phyloP scores from a whole-genome alignment of 1,140 invertebrate species.

The Tetramorium alpestre region DNA sequence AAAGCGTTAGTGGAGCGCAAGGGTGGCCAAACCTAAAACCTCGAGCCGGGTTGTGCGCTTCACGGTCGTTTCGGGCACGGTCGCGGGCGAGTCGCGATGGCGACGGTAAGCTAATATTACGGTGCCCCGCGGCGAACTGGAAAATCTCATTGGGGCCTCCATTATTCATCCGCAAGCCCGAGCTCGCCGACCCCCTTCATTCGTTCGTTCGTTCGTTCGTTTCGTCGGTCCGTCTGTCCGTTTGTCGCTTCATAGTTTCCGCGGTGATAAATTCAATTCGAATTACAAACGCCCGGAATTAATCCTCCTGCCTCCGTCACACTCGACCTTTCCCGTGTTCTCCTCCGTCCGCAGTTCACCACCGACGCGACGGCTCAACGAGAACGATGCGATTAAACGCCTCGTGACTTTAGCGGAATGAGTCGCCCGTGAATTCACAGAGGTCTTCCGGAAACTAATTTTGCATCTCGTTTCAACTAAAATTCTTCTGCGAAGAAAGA shows the following conservation, averaged over 20 bases:
- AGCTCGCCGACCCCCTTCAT: slow-evolving; percentile 42
- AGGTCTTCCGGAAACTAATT: not conserved
- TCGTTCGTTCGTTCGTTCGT: slow-evolving; percentile 47
- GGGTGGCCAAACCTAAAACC: slow-evolving; percentile 15
- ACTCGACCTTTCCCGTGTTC: slow-evolving; percentile 13
- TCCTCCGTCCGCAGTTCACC: not conserved
- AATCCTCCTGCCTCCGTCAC: slow-evolving; percentile 8
- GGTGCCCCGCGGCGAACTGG: slow-evolving; percentile 84
- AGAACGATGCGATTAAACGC: slow-evolving; percentile 21
- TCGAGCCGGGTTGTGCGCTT: slow-evolving; percentile 18
- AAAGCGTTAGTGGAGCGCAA: not conserved
- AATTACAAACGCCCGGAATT: slow-evolving; percentile 79
- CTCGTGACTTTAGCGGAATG: not conserved
- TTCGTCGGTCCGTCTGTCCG: slow-evolving; percentile 44
- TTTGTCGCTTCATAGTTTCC: slow-evolving; percentile 66
- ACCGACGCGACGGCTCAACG: not conserved
- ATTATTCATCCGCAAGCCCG: slow-evolving; percentile 82
- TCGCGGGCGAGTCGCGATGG: slow-evolving; percentile 66
- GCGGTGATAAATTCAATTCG: slow-evolving; percentile 80
- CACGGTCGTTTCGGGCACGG: slow-evolving; percentile 7
- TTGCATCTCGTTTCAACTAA: not conserved
- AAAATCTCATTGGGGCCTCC: slow-evolving; percentile 85
- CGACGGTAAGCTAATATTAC: slow-evolving; percentile 84
- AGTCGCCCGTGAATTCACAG: not conserved
- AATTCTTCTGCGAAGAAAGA: not conserved